Evolutionary conservation across 2,113 vertebrate species (phyloP), one percentile per base, ranked within the genome.

Genomic region (Calypte anna): DNA sequence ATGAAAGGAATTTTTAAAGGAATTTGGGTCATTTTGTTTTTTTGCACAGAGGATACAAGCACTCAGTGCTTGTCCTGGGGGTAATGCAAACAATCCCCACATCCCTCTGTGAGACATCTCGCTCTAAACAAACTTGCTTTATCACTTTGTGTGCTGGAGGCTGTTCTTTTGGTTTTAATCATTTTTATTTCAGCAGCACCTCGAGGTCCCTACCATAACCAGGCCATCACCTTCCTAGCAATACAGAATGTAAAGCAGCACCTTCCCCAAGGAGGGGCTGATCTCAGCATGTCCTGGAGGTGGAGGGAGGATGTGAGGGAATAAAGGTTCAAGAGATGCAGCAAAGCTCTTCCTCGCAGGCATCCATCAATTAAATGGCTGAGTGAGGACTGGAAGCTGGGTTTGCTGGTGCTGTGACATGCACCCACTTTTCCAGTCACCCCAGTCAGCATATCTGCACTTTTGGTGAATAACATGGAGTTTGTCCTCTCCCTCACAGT

Each of bases 131-230:
- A 93, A 86, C 51, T 63, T 73, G 84, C 23, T 91, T 57, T 67
- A 80, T 94, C 2, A 0, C 57, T 90, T 2, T 7, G 5, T 43
- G 40, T 36, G 59, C 78, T 66, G 0, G 0, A 87, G 87, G 84
- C 87, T 77, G 28, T 70, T 83, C 53, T 28, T 83, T 43, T 33
- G n/a, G 1, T 94, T 90, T 78, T 59, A 84, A 78, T 92, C 81
- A 68, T 36, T 91, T 80, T 68, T 76, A 54, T 63, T 94, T 70
- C 58, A 94, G 82, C 15, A 92, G 55, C 18, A 64, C 59, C 73
- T 91, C 90, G 62, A 89, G 91, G 44, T 83, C 62, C n/a, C 54
- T 57, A 38, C 54, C 50, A 33, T 59, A 80, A 86, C 36, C 55
- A 86, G 72, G 51, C 21, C 46, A 79, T 43, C 25, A 16, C 51